phyloP scores from a whole-genome alignment of 2,888 invertebrate species.

The Sminthurides aquaticus region DNA sequence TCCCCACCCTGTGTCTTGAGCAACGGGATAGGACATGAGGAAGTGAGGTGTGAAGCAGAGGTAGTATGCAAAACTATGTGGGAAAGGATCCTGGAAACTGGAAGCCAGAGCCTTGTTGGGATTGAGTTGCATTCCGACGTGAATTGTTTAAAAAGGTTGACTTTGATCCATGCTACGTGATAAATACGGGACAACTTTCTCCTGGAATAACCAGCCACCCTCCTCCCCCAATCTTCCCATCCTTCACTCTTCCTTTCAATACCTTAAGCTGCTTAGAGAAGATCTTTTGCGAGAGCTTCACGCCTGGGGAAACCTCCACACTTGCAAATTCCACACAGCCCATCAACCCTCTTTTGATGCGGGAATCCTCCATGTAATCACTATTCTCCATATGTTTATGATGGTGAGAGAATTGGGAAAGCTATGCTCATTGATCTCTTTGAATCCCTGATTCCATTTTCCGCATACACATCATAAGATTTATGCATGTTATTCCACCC shows the following conservation, averaged over 20 bases:
- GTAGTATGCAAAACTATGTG: no score
- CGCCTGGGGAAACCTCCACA: not conserved
- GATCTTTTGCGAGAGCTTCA: not conserved
- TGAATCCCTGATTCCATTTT: not conserved
- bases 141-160: no score
- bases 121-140: no score
- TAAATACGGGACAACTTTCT: no score
- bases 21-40: no score
- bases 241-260: not conserved
- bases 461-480: not conserved
- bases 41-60: no score
- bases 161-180: no score
- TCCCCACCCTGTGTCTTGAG: not conserved
- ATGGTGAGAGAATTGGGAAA: not conserved
- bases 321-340: not conserved
- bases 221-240: no score
- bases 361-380: not conserved
- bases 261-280: not conserved
- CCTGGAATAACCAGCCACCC: no score
- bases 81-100: no score
- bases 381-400: not conserved
- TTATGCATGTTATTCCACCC: not conserved
- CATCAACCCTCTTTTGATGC: not conserved
- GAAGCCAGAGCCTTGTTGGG: no score
- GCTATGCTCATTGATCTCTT: not conserved